Conservation (phyloP, 35 echinoderm and acorn worm genomes). For the Strongylocentrotus purpuratus region DNA sequence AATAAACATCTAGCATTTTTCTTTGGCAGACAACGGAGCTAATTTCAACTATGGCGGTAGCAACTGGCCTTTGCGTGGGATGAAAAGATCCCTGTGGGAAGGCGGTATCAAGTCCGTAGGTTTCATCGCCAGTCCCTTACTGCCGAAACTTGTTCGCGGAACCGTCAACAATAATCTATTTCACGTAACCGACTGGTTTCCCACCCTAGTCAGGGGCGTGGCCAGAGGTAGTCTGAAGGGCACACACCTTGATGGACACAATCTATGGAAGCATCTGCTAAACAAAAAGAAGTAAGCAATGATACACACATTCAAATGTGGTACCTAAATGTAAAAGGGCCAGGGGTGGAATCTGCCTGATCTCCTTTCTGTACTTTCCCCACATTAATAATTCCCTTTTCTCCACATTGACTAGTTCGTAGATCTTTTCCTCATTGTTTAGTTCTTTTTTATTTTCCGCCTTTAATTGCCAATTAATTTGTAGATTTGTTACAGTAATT, state of each 20-base stretch:
- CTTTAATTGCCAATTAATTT: too few species aligned
- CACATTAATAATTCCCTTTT: too few species aligned
- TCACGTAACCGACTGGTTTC: conserved; percentile 52
- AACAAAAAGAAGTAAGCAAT: background rate
- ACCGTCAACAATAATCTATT: conserved; percentile 8
- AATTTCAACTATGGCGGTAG: conserved; percentile 38
- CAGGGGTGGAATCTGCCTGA: too few species aligned
- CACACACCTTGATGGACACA: conserved; percentile 41
- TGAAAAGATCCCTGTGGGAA: conserved; percentile 24
- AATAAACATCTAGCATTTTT: background rate
- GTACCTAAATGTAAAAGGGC: too few species aligned
- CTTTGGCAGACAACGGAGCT: conserved; percentile 25
- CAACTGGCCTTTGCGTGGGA: conserved; percentile 53
- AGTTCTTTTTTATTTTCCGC: too few species aligned
- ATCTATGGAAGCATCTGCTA: conserved; percentile 23
- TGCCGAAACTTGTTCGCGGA: conserved; percentile 23
- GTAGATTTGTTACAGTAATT: too few species aligned
- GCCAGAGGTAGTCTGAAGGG: conserved; percentile 1
- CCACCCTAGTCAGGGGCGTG: conserved; percentile 53
- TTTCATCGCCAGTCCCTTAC: conserved; percentile 44
- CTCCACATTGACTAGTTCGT: too few species aligned
- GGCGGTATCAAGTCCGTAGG: conserved; percentile 45
- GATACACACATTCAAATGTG: background rate
- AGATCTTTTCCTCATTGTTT: too few species aligned
- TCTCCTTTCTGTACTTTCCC: too few species aligned